Evolutionary conservation across 2,888 invertebrate species (phyloP).

Genomic region (Pachydiplax longipennis): DNA sequence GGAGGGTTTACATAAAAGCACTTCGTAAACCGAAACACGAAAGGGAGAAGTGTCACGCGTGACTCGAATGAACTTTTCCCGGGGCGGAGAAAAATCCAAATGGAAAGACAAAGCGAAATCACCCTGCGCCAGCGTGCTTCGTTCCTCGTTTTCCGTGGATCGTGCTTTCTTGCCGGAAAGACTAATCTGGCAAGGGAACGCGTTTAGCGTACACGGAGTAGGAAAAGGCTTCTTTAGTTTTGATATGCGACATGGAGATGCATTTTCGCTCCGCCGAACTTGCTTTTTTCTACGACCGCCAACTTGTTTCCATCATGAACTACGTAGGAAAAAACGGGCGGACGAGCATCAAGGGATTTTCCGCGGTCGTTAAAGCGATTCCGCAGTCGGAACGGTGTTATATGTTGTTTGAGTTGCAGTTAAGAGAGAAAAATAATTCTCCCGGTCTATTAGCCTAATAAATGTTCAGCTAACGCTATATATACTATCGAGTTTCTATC

Average conservation of each 20-base stretch:
- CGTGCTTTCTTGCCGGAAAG: not conserved
- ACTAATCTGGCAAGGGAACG: not conserved
- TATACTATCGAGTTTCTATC: too few relatives aligned
- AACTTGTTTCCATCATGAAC: not conserved
- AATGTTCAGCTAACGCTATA: too few relatives aligned
- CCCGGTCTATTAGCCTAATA: too few relatives aligned
- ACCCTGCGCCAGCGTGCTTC: not conserved
- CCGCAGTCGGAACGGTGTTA: not conserved
- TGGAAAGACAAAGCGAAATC: not conserved
- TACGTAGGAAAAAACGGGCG: not conserved
- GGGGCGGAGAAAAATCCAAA: not conserved
- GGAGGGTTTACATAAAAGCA: not conserved
- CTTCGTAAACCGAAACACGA: not conserved
- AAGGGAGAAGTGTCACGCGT: conserved; percentile 1
- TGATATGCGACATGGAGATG: not conserved
- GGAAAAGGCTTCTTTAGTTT: not conserved
- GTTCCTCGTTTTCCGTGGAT: not conserved
- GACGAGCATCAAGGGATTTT: not conserved
- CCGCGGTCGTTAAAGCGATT: not conserved
- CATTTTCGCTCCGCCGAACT: not conserved
- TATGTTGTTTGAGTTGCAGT: not conserved
- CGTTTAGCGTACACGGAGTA: not conserved
- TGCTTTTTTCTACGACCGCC: not conserved
- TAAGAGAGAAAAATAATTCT: too few relatives aligned
- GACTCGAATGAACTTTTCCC: conserved; percentile 18